A percentile compares a stretch with the other conserved stretches of the same genome.
These are phyloP conservation scores for Allygus modestus DNA, from an alignment of 2,888 invertebrate species.

Conservation along the genomic window DNA sequence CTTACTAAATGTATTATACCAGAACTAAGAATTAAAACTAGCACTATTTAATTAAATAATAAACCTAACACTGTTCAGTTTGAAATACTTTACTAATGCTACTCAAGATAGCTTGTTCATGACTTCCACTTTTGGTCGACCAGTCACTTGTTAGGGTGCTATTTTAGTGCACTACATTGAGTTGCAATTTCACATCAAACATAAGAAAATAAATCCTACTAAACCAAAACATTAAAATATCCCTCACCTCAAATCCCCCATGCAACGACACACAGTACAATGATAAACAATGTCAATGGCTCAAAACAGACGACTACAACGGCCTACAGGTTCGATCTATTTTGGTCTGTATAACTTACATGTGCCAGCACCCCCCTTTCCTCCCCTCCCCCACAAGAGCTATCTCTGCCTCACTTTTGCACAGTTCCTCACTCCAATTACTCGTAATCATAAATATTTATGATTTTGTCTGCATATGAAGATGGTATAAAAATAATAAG, in stretches of 20 bases:
- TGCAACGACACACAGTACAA: constrained; percentile 63
- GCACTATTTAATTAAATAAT: too few relatives aligned
- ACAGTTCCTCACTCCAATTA: not conserved
- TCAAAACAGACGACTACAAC: not conserved
- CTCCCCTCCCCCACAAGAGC: constrained; percentile 14
- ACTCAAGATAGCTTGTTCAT: not conserved
- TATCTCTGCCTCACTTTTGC: constrained; percentile 23
- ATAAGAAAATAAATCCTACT: not conserved
- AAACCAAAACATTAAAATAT: not conserved
- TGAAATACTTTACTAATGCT: too few relatives aligned
- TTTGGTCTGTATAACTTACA: constrained; percentile 20
- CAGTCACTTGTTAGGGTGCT: not conserved
- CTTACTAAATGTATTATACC: too few relatives aligned
- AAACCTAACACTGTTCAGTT: too few relatives aligned
- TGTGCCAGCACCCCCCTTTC: constrained; percentile 1
- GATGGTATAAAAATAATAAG: too few relatives aligned
- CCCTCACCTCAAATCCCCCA: constrained; percentile 65
- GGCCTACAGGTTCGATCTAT: constrained; percentile 48
- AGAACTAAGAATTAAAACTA: too few relatives aligned
- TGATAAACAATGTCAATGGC: constrained; percentile 51
- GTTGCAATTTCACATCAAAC: not conserved
- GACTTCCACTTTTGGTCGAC: not conserved
- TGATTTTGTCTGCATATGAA: too few relatives aligned
- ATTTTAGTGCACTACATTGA: not conserved
- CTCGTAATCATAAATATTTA: too few relatives aligned